Percentiles rank a stretch among this genome's conserved stretches.
phyloP scores from a whole-genome alignment of 2,888 invertebrate genomes.

The Chalcosyrphus nemorum region DNA sequence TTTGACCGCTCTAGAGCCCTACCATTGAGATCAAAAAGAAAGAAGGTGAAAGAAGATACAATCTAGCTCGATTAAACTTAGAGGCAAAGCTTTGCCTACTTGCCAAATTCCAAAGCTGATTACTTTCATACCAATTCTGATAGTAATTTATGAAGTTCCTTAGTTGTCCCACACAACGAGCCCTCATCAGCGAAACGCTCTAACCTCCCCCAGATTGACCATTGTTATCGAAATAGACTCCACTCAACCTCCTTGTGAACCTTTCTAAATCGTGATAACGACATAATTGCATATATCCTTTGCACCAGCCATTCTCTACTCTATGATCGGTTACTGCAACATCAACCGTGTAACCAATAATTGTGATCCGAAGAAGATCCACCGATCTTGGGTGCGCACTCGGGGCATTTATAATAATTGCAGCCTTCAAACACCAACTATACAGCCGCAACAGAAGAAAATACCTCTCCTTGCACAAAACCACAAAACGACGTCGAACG shows the following conservation, averaged over 20 bases:
- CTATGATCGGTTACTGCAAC: conserved; percentile 68
- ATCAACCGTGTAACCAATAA: conserved; percentile 67
- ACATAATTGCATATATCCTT: conserved; percentile 72
- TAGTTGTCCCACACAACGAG: not conserved
- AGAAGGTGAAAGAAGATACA: no score
- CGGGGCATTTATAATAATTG: conserved; percentile 72
- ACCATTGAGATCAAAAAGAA: no score
- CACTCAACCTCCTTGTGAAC: conserved; percentile 24
- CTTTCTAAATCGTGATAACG: conserved; percentile 72
- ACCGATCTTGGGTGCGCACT: conserved; percentile 48
- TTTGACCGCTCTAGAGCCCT: no score
- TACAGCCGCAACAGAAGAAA: conserved; percentile 8
- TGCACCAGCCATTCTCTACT: conserved; percentile 59
- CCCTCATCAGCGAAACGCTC: not conserved
- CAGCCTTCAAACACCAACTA: conserved; percentile 64
- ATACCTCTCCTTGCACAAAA: conserved; percentile 20
- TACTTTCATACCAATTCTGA: conserved; percentile 10
- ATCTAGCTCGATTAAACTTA: no score
- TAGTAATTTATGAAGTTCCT: conserved; percentile 26
- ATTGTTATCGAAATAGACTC: conserved; percentile 59
- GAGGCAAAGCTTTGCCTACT: no score
- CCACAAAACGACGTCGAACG: conserved; percentile 1
- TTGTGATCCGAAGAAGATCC: conserved; percentile 70
- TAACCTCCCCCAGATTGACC: conserved; percentile 3
- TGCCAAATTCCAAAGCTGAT: conserved; percentile 6